These are phyloP conservation scores for Ganaspis sp. DNA, from an alignment of 1,140 invertebrate genomes.

Conservation along the genomic window DNA sequence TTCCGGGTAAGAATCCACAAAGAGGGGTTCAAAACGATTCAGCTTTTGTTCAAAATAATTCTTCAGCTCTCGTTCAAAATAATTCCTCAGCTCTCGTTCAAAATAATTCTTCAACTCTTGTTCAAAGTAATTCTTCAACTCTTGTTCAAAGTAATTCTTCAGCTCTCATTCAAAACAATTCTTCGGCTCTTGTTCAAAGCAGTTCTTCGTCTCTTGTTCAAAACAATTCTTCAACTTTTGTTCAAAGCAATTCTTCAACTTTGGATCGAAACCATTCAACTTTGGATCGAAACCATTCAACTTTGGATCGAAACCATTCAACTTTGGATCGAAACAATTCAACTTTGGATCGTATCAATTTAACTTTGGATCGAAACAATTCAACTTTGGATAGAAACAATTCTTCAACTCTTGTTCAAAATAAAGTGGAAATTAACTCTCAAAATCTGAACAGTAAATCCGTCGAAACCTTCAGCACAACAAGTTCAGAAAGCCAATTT, in stretches of 20 bases:
- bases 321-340: too few relatives aligned
- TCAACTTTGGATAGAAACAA: too few relatives aligned
- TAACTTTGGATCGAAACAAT: not conserved
- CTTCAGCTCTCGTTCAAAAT: too few relatives aligned
- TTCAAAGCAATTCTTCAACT: not conserved
- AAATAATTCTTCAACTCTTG: too few relatives aligned
- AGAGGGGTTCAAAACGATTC: too few relatives aligned
- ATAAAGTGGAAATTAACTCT: not conserved
- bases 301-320: too few relatives aligned
- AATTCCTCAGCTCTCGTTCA: not conserved
- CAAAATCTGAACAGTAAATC: conserved; percentile 31
- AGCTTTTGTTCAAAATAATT: not conserved
- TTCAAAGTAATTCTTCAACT: not conserved
- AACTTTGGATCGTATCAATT: too few relatives aligned
- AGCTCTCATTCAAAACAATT: too few relatives aligned
- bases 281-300: too few relatives aligned
- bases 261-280: too few relatives aligned
- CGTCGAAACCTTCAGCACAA: not conserved
- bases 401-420: not conserved
- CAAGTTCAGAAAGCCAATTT: conserved; percentile 40
- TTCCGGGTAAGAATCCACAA: not conserved
- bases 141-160: not conserved
- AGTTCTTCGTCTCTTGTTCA: too few relatives aligned
- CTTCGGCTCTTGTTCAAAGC: not conserved
- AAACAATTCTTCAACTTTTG: too few relatives aligned